A percentile compares a stretch with the other conserved stretches of the same genome.
phyloP scores from a whole-genome alignment of 2,888 invertebrate species.

The Platycheirus rosarum region DNA sequence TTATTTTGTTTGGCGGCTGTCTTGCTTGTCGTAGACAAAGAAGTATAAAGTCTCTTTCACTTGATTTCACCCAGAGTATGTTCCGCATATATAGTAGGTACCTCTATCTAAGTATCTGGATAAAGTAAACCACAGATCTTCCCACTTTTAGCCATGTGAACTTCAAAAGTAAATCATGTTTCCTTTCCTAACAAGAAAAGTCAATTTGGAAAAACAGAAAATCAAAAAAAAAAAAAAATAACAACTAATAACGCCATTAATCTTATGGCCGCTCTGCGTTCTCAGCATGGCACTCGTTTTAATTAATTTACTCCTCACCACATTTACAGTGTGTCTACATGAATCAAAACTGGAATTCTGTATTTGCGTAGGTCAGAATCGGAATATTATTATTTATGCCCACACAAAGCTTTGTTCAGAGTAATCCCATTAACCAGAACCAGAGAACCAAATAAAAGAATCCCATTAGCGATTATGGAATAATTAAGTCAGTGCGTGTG shows the following conservation, averaged over 20 bases:
- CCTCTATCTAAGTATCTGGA: too few relatives aligned
- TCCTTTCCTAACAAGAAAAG: slow-evolving; percentile 53
- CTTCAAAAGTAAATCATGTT: slow-evolving; percentile 2
- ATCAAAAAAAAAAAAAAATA: slow-evolving; percentile 8
- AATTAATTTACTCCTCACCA: slow-evolving; percentile 60
- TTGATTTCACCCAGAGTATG: too few relatives aligned
- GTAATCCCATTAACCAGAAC: slow-evolving; percentile 62
- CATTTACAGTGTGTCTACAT: not conserved
- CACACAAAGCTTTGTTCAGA: slow-evolving; percentile 23
- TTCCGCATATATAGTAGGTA: too few relatives aligned
- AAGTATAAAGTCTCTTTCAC: too few relatives aligned
- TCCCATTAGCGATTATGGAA: slow-evolving; percentile 66
- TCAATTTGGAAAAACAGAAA: slow-evolving; percentile 45
- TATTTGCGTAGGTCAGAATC: slow-evolving; percentile 53
- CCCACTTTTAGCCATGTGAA: not conserved
- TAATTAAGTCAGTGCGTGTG: slow-evolving; percentile 62
- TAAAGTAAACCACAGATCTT: too few relatives aligned
- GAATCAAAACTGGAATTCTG: not conserved
- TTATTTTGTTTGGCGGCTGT: too few relatives aligned
- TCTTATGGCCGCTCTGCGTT: slow-evolving; percentile 44
- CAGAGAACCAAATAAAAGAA: slow-evolving; percentile 24
- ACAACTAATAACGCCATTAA: slow-evolving; percentile 43
- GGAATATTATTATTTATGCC: not conserved
- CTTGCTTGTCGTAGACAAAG: too few relatives aligned
- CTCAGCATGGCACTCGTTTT: slow-evolving; percentile 56